These are phyloP conservation scores for Symphodus melops DNA, from an alignment of 2,113 vertebrate species.

Conservation along the genomic window DNA sequence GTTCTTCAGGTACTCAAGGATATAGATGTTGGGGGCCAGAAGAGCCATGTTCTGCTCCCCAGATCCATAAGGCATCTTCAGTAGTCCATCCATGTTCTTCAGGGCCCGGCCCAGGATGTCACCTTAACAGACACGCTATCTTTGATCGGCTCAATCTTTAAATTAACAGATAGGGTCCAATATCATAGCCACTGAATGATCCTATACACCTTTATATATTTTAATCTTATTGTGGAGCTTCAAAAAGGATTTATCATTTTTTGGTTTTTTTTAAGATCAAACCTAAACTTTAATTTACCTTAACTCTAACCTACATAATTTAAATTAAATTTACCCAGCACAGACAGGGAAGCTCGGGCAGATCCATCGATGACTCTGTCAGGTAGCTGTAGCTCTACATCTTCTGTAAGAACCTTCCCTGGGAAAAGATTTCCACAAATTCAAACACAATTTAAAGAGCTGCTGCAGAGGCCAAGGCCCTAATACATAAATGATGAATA, in stretches of 20 bases:
- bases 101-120: slow-evolving; percentile 88
- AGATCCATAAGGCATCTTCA: background rate
- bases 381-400: slow-evolving; percentile 62
- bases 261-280: no score
- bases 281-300: no score
- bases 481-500: no score
- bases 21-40: slow-evolving; percentile 90
- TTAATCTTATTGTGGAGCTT: no score
- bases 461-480: no score
- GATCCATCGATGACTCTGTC: slow-evolving; percentile 71
- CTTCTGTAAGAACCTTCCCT: slow-evolving; percentile 63
- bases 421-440: slow-evolving; percentile 24
- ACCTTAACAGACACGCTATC: slow-evolving; percentile 76
- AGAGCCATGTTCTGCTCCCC: slow-evolving; percentile 48
- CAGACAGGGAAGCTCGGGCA: slow-evolving; percentile 60
- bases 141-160: background rate
- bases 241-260: no score
- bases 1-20: slow-evolving; percentile 86
- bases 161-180: background rate
- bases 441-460: background rate
- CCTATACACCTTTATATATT: no score
- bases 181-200: no score
- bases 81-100: background rate
- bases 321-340: slow-evolving; percentile 69
- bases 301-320: background rate